These are phyloP conservation scores for Cataglyphis livida DNA, from an alignment of 2,888 invertebrate genomes.

Conservation along the genomic window DNA sequence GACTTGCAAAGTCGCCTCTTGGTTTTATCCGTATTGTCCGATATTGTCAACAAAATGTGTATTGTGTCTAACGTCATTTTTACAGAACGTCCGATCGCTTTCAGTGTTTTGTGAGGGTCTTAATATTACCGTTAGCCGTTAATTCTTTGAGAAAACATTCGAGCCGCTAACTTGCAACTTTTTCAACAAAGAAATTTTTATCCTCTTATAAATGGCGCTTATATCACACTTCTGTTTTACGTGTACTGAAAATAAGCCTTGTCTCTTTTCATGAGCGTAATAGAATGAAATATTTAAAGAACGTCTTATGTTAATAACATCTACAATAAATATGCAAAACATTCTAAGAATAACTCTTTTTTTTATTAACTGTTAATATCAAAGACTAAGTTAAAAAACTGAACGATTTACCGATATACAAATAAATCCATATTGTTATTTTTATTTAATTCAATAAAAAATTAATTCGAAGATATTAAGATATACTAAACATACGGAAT, in stretches of 20 bases:
- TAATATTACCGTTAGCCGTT: constrained; percentile 38
- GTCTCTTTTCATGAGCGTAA: neutral
- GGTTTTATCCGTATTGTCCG: constrained; percentile 73
- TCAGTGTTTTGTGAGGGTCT: constrained; percentile 4
- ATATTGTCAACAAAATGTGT: constrained; percentile 74
- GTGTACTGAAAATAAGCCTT: constrained; percentile 13
- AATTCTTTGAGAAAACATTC: constrained; percentile 17
- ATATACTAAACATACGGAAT: neutral
- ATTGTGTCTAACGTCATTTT: constrained; percentile 60
- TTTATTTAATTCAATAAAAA: neutral
- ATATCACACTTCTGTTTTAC: constrained; percentile 1
- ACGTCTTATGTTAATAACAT: neutral
- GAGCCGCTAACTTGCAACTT: constrained; percentile 32
- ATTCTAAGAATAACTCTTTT: neutral
- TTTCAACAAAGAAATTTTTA: constrained; percentile 32
- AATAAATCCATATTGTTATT: neutral
- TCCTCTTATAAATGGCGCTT: constrained; percentile 32
- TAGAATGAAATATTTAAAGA: constrained; percentile 19
- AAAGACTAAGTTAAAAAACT: neutral
- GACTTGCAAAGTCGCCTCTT: constrained; percentile 59
- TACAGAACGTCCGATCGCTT: constrained; percentile 57
- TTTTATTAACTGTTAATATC: neutral
- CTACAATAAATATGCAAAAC: neutral
- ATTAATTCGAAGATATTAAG: neutral
- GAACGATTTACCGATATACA: neutral